Conservation (phyloP, 2,113 vertebrate genomes). For the Neodon shergylaensis region DNA sequence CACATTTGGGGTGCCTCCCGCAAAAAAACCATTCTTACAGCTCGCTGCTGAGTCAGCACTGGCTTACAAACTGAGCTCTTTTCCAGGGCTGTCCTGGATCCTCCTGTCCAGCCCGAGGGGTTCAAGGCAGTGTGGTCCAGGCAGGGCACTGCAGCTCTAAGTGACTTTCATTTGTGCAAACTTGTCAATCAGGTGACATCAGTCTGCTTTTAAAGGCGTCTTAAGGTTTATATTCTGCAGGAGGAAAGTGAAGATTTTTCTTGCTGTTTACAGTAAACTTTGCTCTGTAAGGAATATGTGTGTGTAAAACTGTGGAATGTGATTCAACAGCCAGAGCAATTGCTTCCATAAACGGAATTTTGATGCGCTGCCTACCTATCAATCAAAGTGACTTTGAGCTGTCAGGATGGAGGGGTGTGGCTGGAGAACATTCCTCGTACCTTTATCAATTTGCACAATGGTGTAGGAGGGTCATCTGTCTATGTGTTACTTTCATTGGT, state of each 20-base stretch:
- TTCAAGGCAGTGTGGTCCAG: neutral
- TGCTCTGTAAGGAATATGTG: neutral
- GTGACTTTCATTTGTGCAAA: neutral
- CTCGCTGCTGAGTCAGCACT: constrained; percentile 73
- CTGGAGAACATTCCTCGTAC: neutral
- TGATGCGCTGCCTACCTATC: neutral
- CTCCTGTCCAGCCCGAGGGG: neutral
- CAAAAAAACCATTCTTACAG: constrained; percentile 67
- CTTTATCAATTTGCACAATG: neutral
- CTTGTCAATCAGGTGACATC: neutral
- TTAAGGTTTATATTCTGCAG: constrained; percentile 5
- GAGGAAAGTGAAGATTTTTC: neutral
- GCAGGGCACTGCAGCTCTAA: neutral
- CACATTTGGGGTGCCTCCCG: constrained; percentile 70
- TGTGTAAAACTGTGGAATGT: neutral
- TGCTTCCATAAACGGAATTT: neutral
- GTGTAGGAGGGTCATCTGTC: no score
- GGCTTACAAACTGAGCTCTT: constrained; percentile 37
- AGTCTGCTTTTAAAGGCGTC: neutral
- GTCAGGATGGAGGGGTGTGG: neutral
- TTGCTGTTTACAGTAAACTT: neutral
- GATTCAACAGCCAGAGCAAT: neutral
- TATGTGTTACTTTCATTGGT: no score
- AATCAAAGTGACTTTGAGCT: neutral
- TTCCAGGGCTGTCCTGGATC: constrained; percentile 50